A percentile compares a stretch with the other conserved stretches of the same genome.
Evolutionary conservation across 2,888 invertebrate species (phyloP).

Genomic region (Andrena hattorfiana): DNA sequence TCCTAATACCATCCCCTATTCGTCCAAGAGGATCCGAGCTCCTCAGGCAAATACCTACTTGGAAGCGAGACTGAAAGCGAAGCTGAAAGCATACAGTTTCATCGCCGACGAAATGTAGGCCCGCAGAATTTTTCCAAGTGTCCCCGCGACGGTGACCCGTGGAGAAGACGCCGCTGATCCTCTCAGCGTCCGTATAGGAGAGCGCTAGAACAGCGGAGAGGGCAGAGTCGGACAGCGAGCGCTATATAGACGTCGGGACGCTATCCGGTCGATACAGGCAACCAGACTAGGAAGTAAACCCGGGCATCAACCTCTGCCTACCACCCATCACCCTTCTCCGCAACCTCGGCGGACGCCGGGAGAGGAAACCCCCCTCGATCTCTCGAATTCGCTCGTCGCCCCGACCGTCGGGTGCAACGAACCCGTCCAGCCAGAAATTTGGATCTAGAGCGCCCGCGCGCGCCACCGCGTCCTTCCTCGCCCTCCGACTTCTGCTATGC

Average conservation of each 20-base stretch:
- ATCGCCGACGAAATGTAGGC: background rate
- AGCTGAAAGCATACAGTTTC: too few species aligned
- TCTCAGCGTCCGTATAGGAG: background rate
- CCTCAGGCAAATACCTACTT: background rate
- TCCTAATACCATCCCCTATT: too few species aligned
- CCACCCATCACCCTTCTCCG: slow-evolving; percentile 75
- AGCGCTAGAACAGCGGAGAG: slow-evolving; percentile 21
- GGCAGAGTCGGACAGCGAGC: slow-evolving; percentile 57
- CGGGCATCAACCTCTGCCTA: slow-evolving; percentile 83
- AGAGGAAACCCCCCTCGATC: slow-evolving; percentile 66
- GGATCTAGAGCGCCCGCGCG: slow-evolving; percentile 57
- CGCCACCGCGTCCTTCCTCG: background rate
- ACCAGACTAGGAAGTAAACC: slow-evolving; percentile 83
- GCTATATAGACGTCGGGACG: slow-evolving; percentile 79
- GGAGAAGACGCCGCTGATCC: background rate
- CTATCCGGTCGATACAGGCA: slow-evolving; percentile 83
- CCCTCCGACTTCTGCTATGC: slow-evolving; percentile 40
- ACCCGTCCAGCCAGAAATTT: slow-evolving; percentile 64
- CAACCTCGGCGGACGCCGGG: slow-evolving; percentile 68
- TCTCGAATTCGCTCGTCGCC: slow-evolving; percentile 72
- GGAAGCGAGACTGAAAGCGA: too few species aligned
- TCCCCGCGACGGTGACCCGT: background rate
- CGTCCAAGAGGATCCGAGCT: too few species aligned
- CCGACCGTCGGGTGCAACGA: slow-evolving; percentile 57
- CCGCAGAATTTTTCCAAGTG: background rate